A percentile compares a stretch with the other conserved stretches of the same genome.
These are phyloP conservation scores for Empis stercorea DNA, from an alignment of 2,888 invertebrate species.

Conservation along the genomic window DNA sequence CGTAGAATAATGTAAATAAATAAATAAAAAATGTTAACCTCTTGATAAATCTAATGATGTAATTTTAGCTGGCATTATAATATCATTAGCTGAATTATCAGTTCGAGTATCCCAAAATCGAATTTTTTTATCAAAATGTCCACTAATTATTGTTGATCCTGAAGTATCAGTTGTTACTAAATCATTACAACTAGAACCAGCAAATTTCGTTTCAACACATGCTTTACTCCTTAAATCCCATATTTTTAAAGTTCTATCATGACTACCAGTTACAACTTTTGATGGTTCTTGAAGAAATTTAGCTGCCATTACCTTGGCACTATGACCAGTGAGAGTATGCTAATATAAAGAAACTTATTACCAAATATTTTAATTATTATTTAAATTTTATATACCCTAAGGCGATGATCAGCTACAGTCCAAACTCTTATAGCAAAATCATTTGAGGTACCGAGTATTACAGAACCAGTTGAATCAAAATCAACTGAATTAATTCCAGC, in stretches of 20 bases:
- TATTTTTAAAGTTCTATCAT: constrained; percentile 94
- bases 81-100: constrained; percentile 74
- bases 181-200: constrained; percentile 95
- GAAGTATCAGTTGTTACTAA: constrained; percentile 80
- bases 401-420: constrained; percentile 80
- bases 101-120: constrained; percentile 94
- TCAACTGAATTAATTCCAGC: constrained; percentile 93
- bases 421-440: constrained; percentile 95
- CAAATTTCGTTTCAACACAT: constrained; percentile 88
- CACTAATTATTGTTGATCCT: constrained; percentile 81
- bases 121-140: constrained; percentile 95
- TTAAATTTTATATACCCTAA: constrained; percentile 51
- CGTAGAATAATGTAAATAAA: constrained; percentile 9
- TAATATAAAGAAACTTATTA: constrained; percentile 12
- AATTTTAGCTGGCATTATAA: constrained; percentile 81
- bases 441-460: constrained; percentile 85
- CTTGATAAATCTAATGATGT: constrained; percentile 88
- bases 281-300: constrained; percentile 85
- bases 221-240: constrained; percentile 93
- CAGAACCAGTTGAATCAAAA: constrained; percentile 80
- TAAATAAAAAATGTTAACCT: constrained; percentile 44
- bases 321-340: constrained; percentile 51
- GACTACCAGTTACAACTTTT: constrained; percentile 94
- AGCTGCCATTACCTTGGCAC: constrained; percentile 94
- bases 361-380: background rate